Evolutionary conservation across 2,113 vertebrate genomes (phyloP), one percentile per base, ranked within the genome.

Genomic region (Psittacula cyanocephala): DNA sequence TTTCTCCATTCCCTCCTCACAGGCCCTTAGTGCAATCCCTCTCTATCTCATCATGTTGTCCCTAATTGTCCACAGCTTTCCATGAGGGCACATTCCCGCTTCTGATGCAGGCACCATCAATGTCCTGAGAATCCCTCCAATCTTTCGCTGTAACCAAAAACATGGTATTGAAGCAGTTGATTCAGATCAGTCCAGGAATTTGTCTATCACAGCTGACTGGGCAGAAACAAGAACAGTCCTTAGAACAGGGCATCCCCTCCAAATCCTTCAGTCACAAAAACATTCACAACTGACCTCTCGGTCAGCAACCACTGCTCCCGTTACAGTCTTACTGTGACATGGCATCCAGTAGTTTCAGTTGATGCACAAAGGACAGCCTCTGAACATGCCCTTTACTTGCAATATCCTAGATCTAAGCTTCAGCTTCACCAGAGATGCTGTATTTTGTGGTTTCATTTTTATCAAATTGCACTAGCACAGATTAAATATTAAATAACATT

Each of bases 401-500:
- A 65, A 49, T 7, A 68, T 27, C 27, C 49, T 53, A 44, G 44
- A 89, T 8, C 35, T 16, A 39, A 7, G 8, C 19, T 44, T 93
- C 72, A 67, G 57, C 27, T 80, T 94, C 1, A 0, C 35, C 46
- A 47, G n/a, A 87, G n/a, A 92, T 37, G 35, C 27, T 33, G 11
- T 17, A 46, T 31, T 78, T 37, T 55, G 47, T 63, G n/a, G 27
- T 89, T 95, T 91, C 11, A 63, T 28, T 50, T 72, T 47, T 49
- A 10, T 74, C 53, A 33, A 31, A 76, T 77, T 95, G 89, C 60
- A 92, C 79, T 78, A 81, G 37, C 41, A 86, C 1, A 62, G 31
- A 86, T 71, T 78, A 84, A 87, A 55, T 35, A 87, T 63, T 89
- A 90, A 82, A 91, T 67, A 93, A 20, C 33, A 62, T 62, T 93